phyloP scores from a whole-genome alignment of 2,113 vertebrate genomes.

The Rallus limicola region DNA sequence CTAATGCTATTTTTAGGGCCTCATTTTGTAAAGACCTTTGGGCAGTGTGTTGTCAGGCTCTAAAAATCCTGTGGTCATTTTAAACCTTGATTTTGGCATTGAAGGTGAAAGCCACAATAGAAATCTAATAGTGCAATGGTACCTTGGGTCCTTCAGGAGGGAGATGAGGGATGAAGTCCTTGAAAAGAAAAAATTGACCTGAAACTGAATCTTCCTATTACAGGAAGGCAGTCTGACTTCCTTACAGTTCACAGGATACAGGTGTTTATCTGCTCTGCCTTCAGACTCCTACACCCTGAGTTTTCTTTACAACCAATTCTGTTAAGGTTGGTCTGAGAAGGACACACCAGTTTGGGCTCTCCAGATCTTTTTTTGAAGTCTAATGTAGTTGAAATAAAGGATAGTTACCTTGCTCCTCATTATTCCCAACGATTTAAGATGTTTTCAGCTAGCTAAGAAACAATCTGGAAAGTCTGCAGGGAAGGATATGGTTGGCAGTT shows the following conservation, averaged over 20 bases:
- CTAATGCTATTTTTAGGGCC: not conserved
- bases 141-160: not conserved
- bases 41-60: not conserved
- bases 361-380: not conserved
- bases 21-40: not conserved
- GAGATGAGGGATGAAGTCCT: not conserved
- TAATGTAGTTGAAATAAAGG: not conserved
- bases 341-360: not conserved
- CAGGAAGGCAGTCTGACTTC: slow-evolving; percentile 7
- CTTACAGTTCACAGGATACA: slow-evolving; percentile 19
- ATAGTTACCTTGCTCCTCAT: not conserved
- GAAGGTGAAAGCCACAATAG: not conserved
- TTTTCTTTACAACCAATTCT: not conserved
- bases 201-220: not conserved
- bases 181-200: not conserved
- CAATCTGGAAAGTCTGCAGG: not conserved
- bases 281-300: rapidly evolving
- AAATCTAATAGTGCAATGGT: not conserved
- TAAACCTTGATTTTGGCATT: not conserved
- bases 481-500: rapidly evolving
- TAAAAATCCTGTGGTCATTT: not conserved
- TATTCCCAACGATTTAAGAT: not conserved
- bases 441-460: not conserved
- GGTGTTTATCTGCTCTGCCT: slow-evolving; percentile 6
- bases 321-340: not conserved